Conservation (phyloP, 2,797 vertebrate species). For the Eptatretus atami region DNA sequence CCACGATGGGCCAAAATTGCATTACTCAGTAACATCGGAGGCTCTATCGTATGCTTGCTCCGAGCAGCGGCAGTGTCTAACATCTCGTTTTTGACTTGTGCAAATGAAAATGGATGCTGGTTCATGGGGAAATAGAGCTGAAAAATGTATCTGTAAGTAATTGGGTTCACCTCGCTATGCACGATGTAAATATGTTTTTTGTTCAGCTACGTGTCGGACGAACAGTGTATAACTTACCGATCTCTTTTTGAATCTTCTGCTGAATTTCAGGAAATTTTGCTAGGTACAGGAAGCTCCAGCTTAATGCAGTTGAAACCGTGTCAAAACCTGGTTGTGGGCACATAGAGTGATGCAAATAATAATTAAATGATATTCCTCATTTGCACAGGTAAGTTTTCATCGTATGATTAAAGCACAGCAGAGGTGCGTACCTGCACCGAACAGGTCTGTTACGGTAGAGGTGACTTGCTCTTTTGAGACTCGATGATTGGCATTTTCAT, state of each 20-base stretch:
- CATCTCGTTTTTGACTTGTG: no score
- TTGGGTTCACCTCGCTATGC: neutral
- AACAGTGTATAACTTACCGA: conserved; percentile 24
- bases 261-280: conserved; percentile 32
- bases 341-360: neutral
- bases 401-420: conserved; percentile 8
- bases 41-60: no score
- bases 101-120: no score
- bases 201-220: neutral
- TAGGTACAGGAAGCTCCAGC: conserved; percentile 45
- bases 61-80: no score
- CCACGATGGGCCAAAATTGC: no score
- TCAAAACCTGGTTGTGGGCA: conserved; percentile 32
- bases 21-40: no score
- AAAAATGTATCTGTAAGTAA: neutral
- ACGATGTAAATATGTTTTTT: neutral
- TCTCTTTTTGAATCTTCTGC: conserved; percentile 31
- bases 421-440: conserved; percentile 21
- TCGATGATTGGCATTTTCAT: conserved; percentile 24
- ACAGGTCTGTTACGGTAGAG: conserved; percentile 33
- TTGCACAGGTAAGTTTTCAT: neutral
- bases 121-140: no score
- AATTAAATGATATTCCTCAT: neutral
- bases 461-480: conserved; percentile 35
- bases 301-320: conserved; percentile 37